These are phyloP conservation scores for Bradysia coprophila DNA, from an alignment of 1,140 invertebrate species.

Conservation along the genomic window DNA sequence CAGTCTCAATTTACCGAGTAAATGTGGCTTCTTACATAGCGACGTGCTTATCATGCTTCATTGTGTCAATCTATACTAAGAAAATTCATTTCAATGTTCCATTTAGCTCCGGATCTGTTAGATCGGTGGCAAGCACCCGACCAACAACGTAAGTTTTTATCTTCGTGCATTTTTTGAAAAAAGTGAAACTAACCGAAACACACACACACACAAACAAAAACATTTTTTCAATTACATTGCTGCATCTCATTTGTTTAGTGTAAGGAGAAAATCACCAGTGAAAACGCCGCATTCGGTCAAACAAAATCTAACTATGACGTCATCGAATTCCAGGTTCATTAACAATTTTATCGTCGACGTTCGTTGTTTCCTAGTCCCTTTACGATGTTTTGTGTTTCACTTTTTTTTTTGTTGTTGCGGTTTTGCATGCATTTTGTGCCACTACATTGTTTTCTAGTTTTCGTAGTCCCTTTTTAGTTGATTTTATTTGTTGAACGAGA, in stretches of 20 bases:
- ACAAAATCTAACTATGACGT: constrained; percentile 20
- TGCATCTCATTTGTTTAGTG: constrained; percentile 25
- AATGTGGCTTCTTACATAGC: too few relatives aligned
- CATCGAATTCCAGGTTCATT: constrained; percentile 26
- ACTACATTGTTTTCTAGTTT: too few relatives aligned
- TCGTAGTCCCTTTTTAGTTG: too few relatives aligned
- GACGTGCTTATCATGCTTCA: too few relatives aligned
- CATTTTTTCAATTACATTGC: constrained; percentile 1
- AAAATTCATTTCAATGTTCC: too few relatives aligned
- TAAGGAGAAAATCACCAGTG: constrained; percentile 44
- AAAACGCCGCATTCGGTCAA: constrained; percentile 26
- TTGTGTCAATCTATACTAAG: too few relatives aligned
- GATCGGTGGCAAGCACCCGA: constrained; percentile 19
- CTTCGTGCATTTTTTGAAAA: neutral
- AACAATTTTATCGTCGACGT: too few relatives aligned
- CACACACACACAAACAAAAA: too few relatives aligned
- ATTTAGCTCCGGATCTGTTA: constrained; percentile 3
- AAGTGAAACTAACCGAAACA: too few relatives aligned
- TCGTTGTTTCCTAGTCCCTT: neutral
- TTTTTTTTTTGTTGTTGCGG: constrained; percentile 1
- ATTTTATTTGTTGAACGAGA: too few relatives aligned
- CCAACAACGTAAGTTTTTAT: constrained; percentile 36
- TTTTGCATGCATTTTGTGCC: too few relatives aligned
- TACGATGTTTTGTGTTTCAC: neutral
- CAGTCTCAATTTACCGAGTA: too few relatives aligned